Base-by-base conservation (phyloP, 1,140 invertebrate genomes). In the Anagrus nilaparvatae region DNA sequence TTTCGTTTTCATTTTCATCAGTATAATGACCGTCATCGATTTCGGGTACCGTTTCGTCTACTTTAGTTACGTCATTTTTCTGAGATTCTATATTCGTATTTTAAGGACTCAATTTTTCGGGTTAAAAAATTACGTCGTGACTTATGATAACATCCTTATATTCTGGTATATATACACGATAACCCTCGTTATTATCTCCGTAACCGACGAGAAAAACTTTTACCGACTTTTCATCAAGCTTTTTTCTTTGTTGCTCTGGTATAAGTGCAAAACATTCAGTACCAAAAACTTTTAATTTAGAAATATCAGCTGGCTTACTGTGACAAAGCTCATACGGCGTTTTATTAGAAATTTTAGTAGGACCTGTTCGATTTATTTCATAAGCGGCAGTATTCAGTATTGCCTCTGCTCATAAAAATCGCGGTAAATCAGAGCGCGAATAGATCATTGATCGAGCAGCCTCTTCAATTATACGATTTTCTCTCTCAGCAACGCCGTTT, bases 321-420 rank as follows among this genome's bases (percentile, higher is more conserved):
- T n/a, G 28, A 46, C 54, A 56, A 3, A 51, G 21, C 33, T 60
- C 53, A 24, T 46, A 46, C 1, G 55, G 52, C 13, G 48, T 58
- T 30, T 50, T 41, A n/a, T 13, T 21, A 31, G 40, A n/a, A 1
- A 33, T n/a, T 23, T 41, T 30, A 37, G 41, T 49, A 28, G 40
- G 40, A 31, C 47, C 47, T 23, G 53, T 44, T 43, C 49, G 33
- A 44, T 65, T 63, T 6, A 51, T 19, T 5, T 55, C 17, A 35
- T 58, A 63, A 0, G 41, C 50, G 0, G 60, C 59, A 2, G 60
- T 69, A 27, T 54, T 52, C 1, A 16, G n/a, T 0, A 65, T 47
- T 12, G 69, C 67, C 56, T 74, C 69, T 2, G 59, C 61, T 70
- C 68, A 74, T 27, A 66, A 53, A 5, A 40, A 21, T 28, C 59